Conservation (phyloP, 2,888 invertebrate genomes). For the Diachrysia chrysitis region DNA sequence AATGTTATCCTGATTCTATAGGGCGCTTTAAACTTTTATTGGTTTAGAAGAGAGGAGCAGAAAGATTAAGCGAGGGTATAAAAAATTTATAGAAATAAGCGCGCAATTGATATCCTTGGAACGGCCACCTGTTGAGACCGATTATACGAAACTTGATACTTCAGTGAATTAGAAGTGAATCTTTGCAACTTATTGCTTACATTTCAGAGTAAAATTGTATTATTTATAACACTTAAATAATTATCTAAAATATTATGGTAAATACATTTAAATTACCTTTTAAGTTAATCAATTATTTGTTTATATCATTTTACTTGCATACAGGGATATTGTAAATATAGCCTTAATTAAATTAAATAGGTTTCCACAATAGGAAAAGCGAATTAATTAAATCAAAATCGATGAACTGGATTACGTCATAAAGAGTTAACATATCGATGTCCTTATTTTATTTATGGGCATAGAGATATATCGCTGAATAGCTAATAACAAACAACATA, state of each 20-base stretch:
- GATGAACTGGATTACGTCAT: background rate
- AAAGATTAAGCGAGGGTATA: background rate
- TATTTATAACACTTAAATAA: no score
- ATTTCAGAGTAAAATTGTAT: background rate
- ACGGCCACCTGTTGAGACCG: constrained; percentile 53
- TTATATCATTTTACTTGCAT: background rate
- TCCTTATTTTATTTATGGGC: constrained; percentile 1
- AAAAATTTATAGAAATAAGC: constrained; percentile 17
- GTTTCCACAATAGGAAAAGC: background rate
- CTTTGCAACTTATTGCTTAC: background rate
- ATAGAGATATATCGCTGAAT: background rate
- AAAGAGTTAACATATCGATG: background rate
- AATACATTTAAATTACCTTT: background rate
- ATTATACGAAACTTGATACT: constrained; percentile 43
- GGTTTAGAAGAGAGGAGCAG: background rate
- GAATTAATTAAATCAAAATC: background rate
- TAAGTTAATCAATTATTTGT: background rate
- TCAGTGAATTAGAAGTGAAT: background rate
- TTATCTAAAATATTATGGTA: no score
- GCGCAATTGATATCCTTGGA: constrained; percentile 25
- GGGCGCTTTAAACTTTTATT: background rate
- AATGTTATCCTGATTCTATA: no score
- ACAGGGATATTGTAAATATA: background rate
- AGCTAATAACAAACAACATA: constrained; percentile 26
- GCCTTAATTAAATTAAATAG: background rate